Conservation (phyloP, 2,888 invertebrate species). For the Amaurobius ferox region DNA sequence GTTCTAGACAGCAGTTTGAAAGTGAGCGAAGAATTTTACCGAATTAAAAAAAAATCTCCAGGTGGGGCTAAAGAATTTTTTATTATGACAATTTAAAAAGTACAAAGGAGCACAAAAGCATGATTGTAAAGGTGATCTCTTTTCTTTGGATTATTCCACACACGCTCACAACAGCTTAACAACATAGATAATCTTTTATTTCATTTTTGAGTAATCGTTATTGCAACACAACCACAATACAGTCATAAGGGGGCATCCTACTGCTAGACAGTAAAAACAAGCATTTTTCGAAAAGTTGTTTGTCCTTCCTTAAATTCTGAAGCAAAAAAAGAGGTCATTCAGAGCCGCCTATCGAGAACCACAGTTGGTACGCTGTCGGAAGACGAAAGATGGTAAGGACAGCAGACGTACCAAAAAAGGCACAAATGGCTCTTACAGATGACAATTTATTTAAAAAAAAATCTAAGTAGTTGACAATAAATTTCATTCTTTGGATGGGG, state of each 20-base stretch:
- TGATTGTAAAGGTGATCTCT: slow-evolving; percentile 59
- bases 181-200: slow-evolving; percentile 59
- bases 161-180: slow-evolving; percentile 34
- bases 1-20: too few species aligned
- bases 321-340: slow-evolving; percentile 15
- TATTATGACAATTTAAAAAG: slow-evolving; percentile 70
- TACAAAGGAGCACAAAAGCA: slow-evolving; percentile 71
- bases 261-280: slow-evolving; percentile 63
- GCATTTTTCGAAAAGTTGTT: slow-evolving; percentile 43
- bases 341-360: slow-evolving; percentile 28
- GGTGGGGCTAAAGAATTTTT: slow-evolving; percentile 56
- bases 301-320: slow-evolving; percentile 5
- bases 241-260: slow-evolving; percentile 27
- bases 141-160: slow-evolving; percentile 47
- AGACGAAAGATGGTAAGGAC: slow-evolving; percentile 50
- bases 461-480: slow-evolving; percentile 48
- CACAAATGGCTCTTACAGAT: slow-evolving; percentile 55
- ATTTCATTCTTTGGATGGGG: slow-evolving; percentile 28
- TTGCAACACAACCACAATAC: slow-evolving; percentile 60
- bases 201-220: slow-evolving; percentile 33
- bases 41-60: too few species aligned
- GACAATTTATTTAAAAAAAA: background rate
- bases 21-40: too few species aligned
- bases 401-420: slow-evolving; percentile 55
- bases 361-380: slow-evolving; percentile 52